Percentiles rank a stretch among this genome's conserved stretches.
Evolutionary conservation across 1,140 invertebrate genomes (phyloP).

Genomic region (Lepidurus packardi): DNA sequence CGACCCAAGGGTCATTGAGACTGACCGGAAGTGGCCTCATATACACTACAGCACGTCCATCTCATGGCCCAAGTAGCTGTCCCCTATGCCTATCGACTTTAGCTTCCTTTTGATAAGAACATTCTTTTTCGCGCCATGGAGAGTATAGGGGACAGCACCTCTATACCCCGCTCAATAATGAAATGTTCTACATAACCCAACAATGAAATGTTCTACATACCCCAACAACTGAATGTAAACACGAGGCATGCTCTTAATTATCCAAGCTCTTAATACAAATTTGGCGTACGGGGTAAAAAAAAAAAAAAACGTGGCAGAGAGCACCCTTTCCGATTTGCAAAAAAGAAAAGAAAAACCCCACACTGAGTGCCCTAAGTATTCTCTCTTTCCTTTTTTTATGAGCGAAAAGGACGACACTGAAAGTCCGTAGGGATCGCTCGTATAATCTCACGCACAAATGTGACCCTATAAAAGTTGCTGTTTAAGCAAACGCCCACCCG

Average conservation of each 20-base stretch:
- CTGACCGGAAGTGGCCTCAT: conserved; percentile 20
- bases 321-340: background rate
- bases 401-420: background rate
- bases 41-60: conserved; percentile 15
- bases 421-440: background rate
- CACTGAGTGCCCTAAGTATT: background rate
- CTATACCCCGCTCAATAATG: too few species aligned
- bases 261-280: background rate
- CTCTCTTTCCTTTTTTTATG: background rate
- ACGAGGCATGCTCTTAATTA: background rate
- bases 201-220: background rate
- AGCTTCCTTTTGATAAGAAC: background rate
- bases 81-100: background rate
- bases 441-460: conserved; percentile 22
- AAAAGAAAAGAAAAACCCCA: background rate
- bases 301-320: background rate
- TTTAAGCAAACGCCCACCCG: conserved; percentile 2
- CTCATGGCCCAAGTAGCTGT: background rate
- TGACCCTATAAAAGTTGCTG: conserved; percentile 11
- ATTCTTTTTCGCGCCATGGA: too few species aligned
- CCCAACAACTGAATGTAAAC: background rate
- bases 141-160: too few species aligned
- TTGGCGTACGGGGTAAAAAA: background rate
- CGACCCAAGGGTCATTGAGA: conserved; percentile 17
- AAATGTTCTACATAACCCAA: too few species aligned